Conservation (phyloP, 2,113 vertebrate species). For the Eidolon helvum region DNA sequence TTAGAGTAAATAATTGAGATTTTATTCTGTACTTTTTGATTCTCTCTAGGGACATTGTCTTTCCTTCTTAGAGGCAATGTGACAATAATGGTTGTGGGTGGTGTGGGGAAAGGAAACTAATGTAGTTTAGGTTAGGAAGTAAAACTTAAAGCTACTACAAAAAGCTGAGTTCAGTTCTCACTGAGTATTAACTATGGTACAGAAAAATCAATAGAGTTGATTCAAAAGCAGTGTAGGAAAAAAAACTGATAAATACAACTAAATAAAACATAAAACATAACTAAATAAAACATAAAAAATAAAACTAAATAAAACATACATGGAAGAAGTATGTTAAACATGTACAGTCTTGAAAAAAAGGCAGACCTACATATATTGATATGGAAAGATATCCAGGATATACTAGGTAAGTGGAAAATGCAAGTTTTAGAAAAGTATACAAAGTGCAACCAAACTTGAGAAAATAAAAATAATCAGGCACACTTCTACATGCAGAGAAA, state of each 20-base stretch:
- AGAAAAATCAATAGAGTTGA: neutral
- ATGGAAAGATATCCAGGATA: neutral
- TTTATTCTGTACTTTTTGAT: neutral
- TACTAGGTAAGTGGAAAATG: neutral
- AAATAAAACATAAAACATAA: neutral
- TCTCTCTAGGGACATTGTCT: neutral
- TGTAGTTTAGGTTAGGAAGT: neutral
- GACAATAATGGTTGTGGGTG: no score
- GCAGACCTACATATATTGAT: neutral
- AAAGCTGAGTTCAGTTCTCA: neutral
- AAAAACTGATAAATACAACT: neutral
- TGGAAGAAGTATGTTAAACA: neutral
- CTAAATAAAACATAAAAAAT: neutral
- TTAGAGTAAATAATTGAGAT: neutral
- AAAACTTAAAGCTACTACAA: neutral
- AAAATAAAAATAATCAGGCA: neutral
- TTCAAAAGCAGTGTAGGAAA: neutral
- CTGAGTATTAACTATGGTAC: neutral
- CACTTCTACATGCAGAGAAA: neutral
- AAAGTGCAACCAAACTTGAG: neutral
- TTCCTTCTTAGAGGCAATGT: neutral
- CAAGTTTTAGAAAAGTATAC: neutral
- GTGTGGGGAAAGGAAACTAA: neutral
- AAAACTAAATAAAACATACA: no score
- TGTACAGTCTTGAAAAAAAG: neutral